Base-by-base conservation (phyloP, 2,888 invertebrate genomes). In the Trissoscelio sp. region DNA sequence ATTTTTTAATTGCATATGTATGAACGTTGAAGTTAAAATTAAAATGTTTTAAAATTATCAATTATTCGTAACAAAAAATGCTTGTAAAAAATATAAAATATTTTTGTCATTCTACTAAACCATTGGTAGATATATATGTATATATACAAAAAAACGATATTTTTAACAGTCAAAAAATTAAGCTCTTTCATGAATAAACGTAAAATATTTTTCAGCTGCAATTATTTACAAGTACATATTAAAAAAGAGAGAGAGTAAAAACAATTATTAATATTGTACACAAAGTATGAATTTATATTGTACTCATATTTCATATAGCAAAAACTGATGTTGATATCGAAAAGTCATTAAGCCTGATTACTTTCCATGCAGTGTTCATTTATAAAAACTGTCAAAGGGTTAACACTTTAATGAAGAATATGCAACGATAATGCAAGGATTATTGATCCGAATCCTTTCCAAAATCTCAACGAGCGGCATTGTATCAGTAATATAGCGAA, bases 401-500 rank as follows among this genome's bases (percentile, higher is more conserved):
- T 31, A 51, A 58, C 39, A 44, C 18, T 58, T 72, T 72, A 67
- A 55, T 67, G 55, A 62, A 72, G 60, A 72, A 77, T 62, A 67
- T 73, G 22, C 42, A 66, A 46, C 66, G 67, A 55, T 77, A 64
- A 67, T 69, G 34, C 53, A 12, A 37, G 57, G 34, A 67, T 57
- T 72, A 81, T 72, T 62, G 81, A 77, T 72, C 55, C 31, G 51
- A 60, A 44, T 67, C 16, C 62, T 81, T 77, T 62, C 77, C 77
- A 67, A 81, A 82, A 79, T 82, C 81, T 74, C 28, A 51, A 78
- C 74, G 53, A 64, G 69, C 62, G 58, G 69, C 53, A 74, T 66
- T 82, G 74, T 82, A 82, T 82, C 69, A 74, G 69, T 78, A 77
- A 81, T 81, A 73, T 64, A 67, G 69, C 77, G 69, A 78, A 81